These are phyloP conservation scores for Macrosiphum euphorbiae DNA, from an alignment of 2,888 invertebrate species.

Conservation along the genomic window DNA sequence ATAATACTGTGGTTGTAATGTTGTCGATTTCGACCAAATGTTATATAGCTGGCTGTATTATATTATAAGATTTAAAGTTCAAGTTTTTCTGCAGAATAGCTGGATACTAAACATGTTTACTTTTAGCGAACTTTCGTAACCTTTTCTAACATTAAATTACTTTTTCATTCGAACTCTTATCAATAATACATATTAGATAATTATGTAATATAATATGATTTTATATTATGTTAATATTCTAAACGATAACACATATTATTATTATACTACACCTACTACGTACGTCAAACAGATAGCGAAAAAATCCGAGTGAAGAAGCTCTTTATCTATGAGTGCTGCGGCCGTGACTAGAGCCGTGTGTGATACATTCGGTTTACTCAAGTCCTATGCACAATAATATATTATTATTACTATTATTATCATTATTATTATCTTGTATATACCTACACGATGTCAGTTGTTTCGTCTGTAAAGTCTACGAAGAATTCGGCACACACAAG, in stretches of 20 bases:
- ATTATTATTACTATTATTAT: not conserved
- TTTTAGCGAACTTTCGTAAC: not conserved
- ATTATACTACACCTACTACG: not conserved
- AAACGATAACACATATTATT: not conserved
- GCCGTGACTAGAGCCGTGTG: not conserved
- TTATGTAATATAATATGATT: not conserved
- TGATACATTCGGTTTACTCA: not conserved
- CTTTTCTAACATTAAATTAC: not conserved
- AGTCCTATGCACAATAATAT: not conserved
- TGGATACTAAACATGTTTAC: not conserved
- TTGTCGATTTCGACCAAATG: not conserved
- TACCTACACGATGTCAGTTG: not conserved
- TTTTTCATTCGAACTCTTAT: not conserved
- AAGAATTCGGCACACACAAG: not conserved
- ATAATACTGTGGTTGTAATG: not conserved
- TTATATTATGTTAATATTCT: not conserved
- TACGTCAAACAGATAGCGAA: conserved; percentile 25
- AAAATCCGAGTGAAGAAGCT: conserved; percentile 3
- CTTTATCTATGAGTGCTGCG: conserved; percentile 35
- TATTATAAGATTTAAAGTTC: not conserved
- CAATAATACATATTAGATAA: not conserved
- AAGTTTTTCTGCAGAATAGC: not conserved
- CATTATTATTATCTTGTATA: not conserved
- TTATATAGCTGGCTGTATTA: not conserved
- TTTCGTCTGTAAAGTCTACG: not conserved